These are phyloP conservation scores for Fopius arisanus DNA, from an alignment of 1,140 invertebrate species.

Conservation along the genomic window DNA sequence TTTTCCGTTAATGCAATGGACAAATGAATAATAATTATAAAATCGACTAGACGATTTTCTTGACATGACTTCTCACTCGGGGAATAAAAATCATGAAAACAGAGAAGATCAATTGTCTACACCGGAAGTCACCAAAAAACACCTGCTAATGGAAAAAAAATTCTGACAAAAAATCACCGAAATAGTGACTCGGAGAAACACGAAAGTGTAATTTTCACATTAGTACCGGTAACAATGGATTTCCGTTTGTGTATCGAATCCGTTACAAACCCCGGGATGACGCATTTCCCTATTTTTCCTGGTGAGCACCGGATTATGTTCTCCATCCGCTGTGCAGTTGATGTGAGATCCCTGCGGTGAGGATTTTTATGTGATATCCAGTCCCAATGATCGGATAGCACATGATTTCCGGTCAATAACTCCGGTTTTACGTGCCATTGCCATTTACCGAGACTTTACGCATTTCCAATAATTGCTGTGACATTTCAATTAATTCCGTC, in stretches of 20 bases:
- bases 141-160: background rate
- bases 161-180: background rate
- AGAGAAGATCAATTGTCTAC: slow-evolving; percentile 14
- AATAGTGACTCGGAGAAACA: background rate
- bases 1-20: too few species aligned
- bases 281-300: background rate
- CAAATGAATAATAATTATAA: too few species aligned
- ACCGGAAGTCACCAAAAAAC: background rate
- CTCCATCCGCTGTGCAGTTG: slow-evolving; percentile 12
- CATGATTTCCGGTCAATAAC: background rate
- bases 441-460: background rate
- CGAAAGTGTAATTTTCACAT: background rate
- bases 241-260: background rate
- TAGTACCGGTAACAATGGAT: slow-evolving; percentile 15
- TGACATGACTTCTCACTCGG: too few species aligned
- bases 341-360: background rate
- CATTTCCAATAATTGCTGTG: background rate
- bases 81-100: too few species aligned
- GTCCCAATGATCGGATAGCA: background rate
- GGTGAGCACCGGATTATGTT: background rate
- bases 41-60: too few species aligned
- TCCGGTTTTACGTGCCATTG: background rate
- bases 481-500: too few species aligned
- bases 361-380: background rate
- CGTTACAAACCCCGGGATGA: background rate